Conservation (phyloP, 2,888 invertebrate species). For the Standfussiana lucernea region DNA sequence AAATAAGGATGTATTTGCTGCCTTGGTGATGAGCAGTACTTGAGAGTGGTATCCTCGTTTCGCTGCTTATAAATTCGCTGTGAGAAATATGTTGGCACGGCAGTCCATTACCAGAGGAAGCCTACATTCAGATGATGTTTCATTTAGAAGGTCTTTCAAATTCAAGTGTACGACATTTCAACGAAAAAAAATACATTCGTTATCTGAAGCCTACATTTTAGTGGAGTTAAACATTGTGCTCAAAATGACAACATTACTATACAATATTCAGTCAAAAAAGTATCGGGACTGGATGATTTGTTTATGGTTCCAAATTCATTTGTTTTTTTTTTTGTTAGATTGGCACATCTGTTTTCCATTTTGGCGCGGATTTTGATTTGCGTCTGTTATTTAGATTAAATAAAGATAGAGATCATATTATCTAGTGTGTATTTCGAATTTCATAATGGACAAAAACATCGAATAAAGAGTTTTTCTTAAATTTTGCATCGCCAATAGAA, state of each 20-base stretch:
- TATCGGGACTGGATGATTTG: no score
- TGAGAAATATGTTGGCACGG: neutral
- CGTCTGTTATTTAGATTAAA: no score
- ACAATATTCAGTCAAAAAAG: no score
- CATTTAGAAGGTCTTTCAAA: neutral
- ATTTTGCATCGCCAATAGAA: no score
- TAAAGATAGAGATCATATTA: no score
- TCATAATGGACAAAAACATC: no score
- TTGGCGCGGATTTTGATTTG: no score
- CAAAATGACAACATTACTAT: neutral
- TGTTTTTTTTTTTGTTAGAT: no score
- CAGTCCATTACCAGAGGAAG: neutral
- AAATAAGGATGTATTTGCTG: slow-evolving; percentile 5
- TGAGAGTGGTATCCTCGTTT: neutral
- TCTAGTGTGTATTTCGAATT: no score
- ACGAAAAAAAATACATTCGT: neutral
- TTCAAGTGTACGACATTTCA: neutral
- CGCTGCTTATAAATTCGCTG: slow-evolving; percentile 5
- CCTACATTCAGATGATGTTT: neutral
- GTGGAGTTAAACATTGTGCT: neutral
- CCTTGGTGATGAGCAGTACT: neutral
- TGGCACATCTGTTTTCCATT: no score
- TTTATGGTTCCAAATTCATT: no score
- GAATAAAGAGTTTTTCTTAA: no score
- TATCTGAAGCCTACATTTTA: neutral